These are phyloP conservation scores for Sardina pilchardus DNA, from an alignment of 2,113 vertebrate genomes.

Conservation along the genomic window DNA sequence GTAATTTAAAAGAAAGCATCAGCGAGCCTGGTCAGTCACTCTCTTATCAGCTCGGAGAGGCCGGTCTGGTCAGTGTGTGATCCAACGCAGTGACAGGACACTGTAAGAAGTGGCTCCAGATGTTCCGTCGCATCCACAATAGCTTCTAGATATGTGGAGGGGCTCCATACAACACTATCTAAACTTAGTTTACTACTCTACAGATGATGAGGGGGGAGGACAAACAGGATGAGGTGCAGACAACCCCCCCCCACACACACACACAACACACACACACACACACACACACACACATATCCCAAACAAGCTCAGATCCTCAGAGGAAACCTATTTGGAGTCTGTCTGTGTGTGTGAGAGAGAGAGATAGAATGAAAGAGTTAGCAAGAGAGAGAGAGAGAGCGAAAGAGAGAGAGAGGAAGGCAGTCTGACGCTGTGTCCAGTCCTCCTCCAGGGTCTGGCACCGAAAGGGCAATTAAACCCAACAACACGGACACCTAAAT, in stretches of 20 bases:
- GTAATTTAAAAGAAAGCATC: not conserved
- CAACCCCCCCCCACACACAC: not conserved
- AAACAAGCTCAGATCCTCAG: not conserved
- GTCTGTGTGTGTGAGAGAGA: not conserved
- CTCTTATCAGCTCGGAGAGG: not conserved
- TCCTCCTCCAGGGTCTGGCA: not conserved
- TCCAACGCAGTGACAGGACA: not conserved
- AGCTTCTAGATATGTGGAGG: not conserved
- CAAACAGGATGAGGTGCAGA: constrained; percentile 11
- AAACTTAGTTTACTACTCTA: not conserved
- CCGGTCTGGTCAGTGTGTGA: not conserved
- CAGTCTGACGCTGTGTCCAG: not conserved
- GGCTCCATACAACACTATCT: not conserved
- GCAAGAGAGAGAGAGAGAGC: not conserved
- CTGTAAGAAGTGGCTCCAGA: not conserved
- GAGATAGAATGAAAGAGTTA: not conserved
- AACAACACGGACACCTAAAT: not conserved
- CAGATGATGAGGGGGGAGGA: not conserved
- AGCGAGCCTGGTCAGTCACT: not conserved
- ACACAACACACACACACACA: not conserved
- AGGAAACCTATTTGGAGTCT: not conserved
- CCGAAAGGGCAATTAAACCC: not conserved
- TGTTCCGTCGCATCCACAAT: not conserved
- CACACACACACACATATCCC: not conserved
- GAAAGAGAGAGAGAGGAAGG: not conserved